Percentiles rank a stretch among this genome's conserved stretches.
phyloP scores from a whole-genome alignment of 2,797 vertebrate genomes.

The Vespertilio murinus region DNA sequence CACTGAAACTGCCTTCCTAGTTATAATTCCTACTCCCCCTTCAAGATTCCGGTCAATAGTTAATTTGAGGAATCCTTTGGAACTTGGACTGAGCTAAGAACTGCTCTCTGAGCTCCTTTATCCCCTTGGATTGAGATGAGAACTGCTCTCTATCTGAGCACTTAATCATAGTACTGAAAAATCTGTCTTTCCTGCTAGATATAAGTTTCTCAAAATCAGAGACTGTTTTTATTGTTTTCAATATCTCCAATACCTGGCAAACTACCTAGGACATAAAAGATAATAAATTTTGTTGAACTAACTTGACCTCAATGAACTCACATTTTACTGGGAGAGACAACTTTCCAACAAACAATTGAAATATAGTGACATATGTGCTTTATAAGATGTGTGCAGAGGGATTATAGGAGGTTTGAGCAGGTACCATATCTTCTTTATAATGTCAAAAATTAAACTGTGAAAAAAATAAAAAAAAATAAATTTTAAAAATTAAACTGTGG shows the following conservation, averaged over 20 bases:
- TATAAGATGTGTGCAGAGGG: neutral
- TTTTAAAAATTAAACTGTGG: too few species aligned
- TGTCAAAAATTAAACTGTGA: constrained; percentile 31
- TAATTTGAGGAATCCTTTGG: neutral
- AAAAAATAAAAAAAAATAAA: too few species aligned
- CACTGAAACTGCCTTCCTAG: neutral
- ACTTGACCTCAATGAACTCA: neutral
- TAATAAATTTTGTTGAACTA: constrained; percentile 25
- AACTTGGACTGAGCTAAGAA: neutral
- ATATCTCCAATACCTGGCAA: neutral
- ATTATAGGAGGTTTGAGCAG: neutral
- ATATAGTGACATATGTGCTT: neutral
- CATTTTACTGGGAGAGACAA: constrained; percentile 21
- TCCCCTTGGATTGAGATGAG: too few species aligned
- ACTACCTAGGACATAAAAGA: neutral
- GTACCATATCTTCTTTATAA: neutral
- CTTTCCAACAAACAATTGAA: constrained; percentile 31
- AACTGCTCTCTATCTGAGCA: neutral
- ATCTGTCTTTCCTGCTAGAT: neutral
- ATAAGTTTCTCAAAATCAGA: constrained; percentile 7
- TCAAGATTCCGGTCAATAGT: neutral
- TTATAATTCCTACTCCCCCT: neutral
- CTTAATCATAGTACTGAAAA: constrained; percentile 1
- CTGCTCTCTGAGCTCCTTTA: neutral
- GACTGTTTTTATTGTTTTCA: constrained; percentile 17